These are phyloP conservation scores for Pangasianodon gigas DNA, from an alignment of 2,113 vertebrate genomes.

Conservation along the genomic window DNA sequence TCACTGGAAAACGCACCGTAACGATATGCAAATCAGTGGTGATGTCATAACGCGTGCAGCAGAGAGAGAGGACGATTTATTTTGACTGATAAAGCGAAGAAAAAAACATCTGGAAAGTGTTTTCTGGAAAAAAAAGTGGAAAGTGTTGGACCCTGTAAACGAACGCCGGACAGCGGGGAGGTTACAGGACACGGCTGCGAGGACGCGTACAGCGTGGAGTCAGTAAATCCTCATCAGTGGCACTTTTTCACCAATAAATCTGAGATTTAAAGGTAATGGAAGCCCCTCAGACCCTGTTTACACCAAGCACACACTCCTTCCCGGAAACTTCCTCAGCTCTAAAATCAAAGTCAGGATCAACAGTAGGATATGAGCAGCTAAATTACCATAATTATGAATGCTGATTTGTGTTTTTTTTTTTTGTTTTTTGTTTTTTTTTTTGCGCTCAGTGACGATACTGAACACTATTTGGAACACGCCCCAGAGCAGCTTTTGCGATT, in stretches of 20 bases:
- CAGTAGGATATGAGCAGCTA: constrained; percentile 13
- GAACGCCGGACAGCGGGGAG: neutral
- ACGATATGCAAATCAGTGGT: constrained; percentile 4
- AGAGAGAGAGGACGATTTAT: neutral
- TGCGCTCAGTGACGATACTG: neutral
- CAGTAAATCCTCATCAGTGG: neutral
- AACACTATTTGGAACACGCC: neutral
- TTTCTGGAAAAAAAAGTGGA: neutral
- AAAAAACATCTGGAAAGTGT: neutral
- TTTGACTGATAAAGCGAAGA: neutral
- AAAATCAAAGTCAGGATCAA: constrained; percentile 1
- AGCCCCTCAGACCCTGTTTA: constrained; percentile 14
- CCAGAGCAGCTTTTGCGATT: neutral
- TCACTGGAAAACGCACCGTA: neutral
- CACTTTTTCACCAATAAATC: neutral
- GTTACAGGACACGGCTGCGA: neutral
- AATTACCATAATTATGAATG: neutral
- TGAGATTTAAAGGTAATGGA: neutral
- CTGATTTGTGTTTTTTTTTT: neutral
- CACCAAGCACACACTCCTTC: neutral
- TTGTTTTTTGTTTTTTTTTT: too few relatives aligned
- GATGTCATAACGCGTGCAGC: neutral
- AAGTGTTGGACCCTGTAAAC: neutral
- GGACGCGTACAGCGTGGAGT: neutral
- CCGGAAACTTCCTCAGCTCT: neutral